phyloP scores from a whole-genome alignment of 2,113 vertebrate species.

The Menidia beryllina region DNA sequence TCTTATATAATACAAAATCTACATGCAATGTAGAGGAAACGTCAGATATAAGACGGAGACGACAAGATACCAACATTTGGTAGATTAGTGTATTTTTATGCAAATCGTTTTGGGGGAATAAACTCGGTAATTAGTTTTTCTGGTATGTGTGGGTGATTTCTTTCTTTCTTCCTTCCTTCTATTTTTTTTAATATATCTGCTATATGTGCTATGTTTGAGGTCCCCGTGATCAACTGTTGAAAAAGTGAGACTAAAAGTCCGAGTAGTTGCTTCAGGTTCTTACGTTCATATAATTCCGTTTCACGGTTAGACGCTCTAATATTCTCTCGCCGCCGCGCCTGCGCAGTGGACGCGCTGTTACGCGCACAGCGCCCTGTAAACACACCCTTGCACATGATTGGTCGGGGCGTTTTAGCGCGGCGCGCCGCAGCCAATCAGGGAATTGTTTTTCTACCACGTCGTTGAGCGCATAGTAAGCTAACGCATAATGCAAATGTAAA shows the following conservation, averaged over 20 bases:
- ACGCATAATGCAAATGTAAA: slow-evolving; percentile 74
- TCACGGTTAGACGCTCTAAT: neutral
- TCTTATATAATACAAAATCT: too few relatives aligned
- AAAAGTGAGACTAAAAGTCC: neutral
- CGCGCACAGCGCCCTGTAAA: slow-evolving; percentile 28
- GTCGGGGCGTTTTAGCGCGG: slow-evolving; percentile 79
- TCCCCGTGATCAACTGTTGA: too few relatives aligned
- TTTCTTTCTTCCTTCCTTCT: too few relatives aligned
- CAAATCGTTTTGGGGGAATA: too few relatives aligned
- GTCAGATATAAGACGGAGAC: too few relatives aligned
- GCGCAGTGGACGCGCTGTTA: slow-evolving; percentile 36
- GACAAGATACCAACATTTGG: too few relatives aligned
- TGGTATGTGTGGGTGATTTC: too few relatives aligned
- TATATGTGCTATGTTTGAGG: too few relatives aligned
- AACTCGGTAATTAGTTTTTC: too few relatives aligned
- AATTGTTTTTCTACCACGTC: slow-evolving; percentile 79
- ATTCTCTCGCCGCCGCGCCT: slow-evolving; percentile 7
- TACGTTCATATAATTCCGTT: neutral
- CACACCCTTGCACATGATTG: slow-evolving; percentile 73
- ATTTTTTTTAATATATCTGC: too few relatives aligned
- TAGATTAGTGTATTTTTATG: too few relatives aligned
- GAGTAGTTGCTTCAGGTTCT: neutral
- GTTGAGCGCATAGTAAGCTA: slow-evolving; percentile 72
- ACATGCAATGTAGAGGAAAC: too few relatives aligned
- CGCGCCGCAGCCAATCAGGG: slow-evolving; percentile 75